phyloP scores from a whole-genome alignment of 2,888 invertebrate species.

The Hydraecia micacea region DNA sequence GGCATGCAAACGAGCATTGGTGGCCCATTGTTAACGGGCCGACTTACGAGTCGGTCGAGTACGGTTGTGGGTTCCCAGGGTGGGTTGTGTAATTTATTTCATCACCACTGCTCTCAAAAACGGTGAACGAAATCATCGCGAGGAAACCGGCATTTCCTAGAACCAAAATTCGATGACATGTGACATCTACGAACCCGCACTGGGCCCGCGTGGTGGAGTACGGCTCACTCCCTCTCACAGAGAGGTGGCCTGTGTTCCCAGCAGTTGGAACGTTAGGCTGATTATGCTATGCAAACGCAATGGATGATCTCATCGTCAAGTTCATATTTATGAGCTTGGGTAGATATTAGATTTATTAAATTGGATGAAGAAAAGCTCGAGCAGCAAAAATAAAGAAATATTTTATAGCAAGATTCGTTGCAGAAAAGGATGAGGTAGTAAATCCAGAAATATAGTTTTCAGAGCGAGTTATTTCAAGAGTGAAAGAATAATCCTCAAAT shows the following conservation, averaged over 20 bases:
- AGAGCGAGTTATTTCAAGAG: slow-evolving; percentile 12
- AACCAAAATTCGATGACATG: neutral
- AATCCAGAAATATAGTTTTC: slow-evolving; percentile 39
- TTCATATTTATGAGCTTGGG: neutral
- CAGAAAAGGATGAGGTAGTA: slow-evolving; percentile 11
- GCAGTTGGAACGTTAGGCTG: neutral
- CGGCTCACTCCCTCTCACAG: neutral
- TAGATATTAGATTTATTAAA: slow-evolving; percentile 6
- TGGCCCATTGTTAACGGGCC: neutral
- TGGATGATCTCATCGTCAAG: neutral
- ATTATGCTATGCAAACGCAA: neutral
- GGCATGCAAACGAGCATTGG: neutral
- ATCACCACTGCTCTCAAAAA: neutral
- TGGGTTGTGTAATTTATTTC: neutral
- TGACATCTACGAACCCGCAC: neutral
- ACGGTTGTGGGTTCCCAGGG: neutral
- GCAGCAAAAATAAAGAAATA: slow-evolving; percentile 37
- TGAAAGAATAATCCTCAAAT: slow-evolving; percentile 8
- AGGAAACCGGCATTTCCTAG: neutral
- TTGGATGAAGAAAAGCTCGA: slow-evolving; percentile 11
- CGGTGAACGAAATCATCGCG: neutral
- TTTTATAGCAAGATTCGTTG: slow-evolving; percentile 34
- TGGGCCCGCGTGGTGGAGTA: neutral
- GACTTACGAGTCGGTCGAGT: neutral
- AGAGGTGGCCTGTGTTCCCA: neutral